Evolutionary conservation across 2,113 vertebrate genomes (phyloP).

Genomic region (Crotophaga sulcirostris): DNA sequence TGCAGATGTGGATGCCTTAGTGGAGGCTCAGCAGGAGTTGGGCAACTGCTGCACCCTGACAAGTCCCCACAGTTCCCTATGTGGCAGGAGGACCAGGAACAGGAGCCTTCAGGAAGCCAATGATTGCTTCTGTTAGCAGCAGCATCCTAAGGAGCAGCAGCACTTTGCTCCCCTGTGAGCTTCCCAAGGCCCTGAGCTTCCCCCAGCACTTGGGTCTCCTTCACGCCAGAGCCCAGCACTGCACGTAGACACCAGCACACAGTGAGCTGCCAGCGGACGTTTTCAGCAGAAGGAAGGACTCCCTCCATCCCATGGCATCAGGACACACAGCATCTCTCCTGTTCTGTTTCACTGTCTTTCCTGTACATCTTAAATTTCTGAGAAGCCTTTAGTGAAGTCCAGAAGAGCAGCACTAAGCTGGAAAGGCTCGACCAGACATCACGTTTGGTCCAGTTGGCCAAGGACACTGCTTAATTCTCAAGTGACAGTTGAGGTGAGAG

Average conservation of each 20-base stretch:
- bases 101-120: not conserved
- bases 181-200: not conserved
- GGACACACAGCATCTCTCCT: not conserved
- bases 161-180: not conserved
- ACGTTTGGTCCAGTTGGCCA: not conserved
- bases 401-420: not conserved
- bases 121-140: not conserved
- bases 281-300: not conserved
- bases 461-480: not conserved
- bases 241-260: not conserved
- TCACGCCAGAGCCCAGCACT: rapidly evolving
- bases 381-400: not conserved
- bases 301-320: not conserved
- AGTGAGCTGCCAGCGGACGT: not conserved
- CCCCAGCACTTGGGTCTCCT: not conserved
- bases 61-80: not conserved
- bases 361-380: not conserved
- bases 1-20: not conserved
- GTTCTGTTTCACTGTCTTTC: not conserved
- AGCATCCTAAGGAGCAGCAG: not conserved
- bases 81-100: not conserved
- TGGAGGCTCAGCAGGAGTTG: not conserved
- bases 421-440: not conserved
- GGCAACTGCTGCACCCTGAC: not conserved
- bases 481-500: not conserved